Evolutionary conservation across 2,797 vertebrate genomes (phyloP), one percentile per base, ranked within the genome.

Genomic region (Morus bassanus): DNA sequence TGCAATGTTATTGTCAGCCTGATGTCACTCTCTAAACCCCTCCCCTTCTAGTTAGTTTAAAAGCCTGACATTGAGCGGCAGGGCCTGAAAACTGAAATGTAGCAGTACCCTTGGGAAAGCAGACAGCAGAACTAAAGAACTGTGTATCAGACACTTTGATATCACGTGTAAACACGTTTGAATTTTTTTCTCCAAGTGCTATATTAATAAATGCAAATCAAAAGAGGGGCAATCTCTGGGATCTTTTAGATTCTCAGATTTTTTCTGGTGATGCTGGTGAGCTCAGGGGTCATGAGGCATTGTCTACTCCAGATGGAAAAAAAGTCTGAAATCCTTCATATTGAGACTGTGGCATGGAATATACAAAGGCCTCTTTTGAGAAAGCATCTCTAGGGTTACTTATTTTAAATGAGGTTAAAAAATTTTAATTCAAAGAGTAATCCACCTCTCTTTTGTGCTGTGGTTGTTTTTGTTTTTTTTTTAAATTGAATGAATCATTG

Each of bases 151-250:
- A 88, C 60, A 50, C 37, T n/a, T 41, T 45, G 31, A 51, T 78
- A n/a, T 16, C 9, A 22, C 1, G 1, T 9, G 25, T 63, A 51
- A 87, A 68, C 13, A 22, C 0, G 0, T 28, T 33, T 74, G 23
- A 11, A 33, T 86, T 86, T 76, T 92, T 70, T 24, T 7, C n/a
- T 45, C 31, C 25, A 81, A 59, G 16, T 39, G 35, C 61, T 69
- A 56, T 35, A 85, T 35, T 69, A 87, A 76, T 67, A 89, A 73
- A 60, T 30, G 5, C 16, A 91, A 90, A 63, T 60, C 17, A 25
- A 57, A 45, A 73, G 22, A 79, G 10, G 14, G 15, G 10, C 6
- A 56, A 6, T 4, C 16, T 65, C 21, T 69, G 69, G 25, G 27
- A 57, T 30, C 22, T 78, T 75, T 78, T 18, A 69, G 21, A 53